Base-by-base conservation (phyloP, 53 echinoderm and acorn worm species). In the Patiria pectinifera region DNA sequence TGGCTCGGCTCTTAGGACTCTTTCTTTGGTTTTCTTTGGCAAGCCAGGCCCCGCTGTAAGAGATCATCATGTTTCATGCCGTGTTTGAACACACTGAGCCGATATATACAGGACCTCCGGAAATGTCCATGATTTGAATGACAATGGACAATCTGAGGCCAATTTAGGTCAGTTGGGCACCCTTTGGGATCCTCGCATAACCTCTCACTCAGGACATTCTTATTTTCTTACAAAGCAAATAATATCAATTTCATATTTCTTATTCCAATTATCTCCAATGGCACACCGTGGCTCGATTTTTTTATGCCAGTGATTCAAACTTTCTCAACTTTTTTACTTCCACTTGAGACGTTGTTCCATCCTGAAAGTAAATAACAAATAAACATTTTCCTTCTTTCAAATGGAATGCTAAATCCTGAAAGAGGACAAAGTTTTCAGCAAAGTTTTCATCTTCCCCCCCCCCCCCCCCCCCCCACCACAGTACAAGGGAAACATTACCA, bases 41-140 rank as follows among this genome's bases (percentile, higher is more conserved):
- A 22, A 88, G 78, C 60, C 61, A 66, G 88, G 88, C 88, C 60
- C 46, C 13, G 77, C 15, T 18, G 14, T 66, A 16, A 66, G 88
- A 58, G 87, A 87, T 87, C 87, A 87, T 87, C 87, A 87, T 87
- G 87, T 87, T 88, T 88, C 88, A 88, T 88, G 72, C 87, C 43
- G 25, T 43, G 78, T 88, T 88, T 88, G 88, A 88, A 88, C 78
- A 44, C 76, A 76, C 87, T 71, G 76, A 87, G 87, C 58, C 35
- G 35, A 35, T 16, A 60, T 60, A 12, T 24, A n/a, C 76, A 18
- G 47, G 26, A 18, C 78, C 88, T 61, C 59, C 25, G 19, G 21
- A 59, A 59, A 76, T 43, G 14, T 43, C 77, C 60, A 59, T 78
- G 26, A 88, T 88, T 77, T 88, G 76, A 88, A 88, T 88, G 88